Percentiles rank a stretch among this genome's conserved stretches.
These are phyloP conservation scores for Blera fallax DNA, from an alignment of 2,888 invertebrate species.

Conservation along the genomic window DNA sequence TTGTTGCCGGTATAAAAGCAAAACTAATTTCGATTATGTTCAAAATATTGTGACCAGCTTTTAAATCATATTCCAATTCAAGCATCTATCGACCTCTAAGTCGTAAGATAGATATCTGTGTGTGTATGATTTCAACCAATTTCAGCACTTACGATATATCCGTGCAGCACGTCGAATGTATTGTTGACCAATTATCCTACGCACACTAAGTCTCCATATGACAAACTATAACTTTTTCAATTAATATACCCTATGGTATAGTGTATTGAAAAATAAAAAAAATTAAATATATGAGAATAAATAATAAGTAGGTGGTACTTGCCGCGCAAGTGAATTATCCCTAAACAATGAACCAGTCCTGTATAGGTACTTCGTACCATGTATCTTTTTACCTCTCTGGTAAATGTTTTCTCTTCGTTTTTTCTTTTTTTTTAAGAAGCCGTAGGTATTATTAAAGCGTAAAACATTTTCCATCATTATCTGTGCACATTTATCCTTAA, in stretches of 20 bases:
- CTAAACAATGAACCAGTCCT: constrained; percentile 40
- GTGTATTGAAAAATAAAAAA: background rate
- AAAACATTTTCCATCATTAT: constrained; percentile 66
- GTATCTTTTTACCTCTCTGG: constrained; percentile 1
- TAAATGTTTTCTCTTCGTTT: constrained; percentile 4
- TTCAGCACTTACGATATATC: too few relatives aligned
- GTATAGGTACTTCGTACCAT: background rate
- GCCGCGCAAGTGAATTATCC: constrained; percentile 57
- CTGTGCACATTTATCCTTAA: constrained; percentile 62
- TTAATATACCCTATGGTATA: constrained; percentile 18
- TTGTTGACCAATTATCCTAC: constrained; percentile 6
- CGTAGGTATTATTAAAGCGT: constrained; percentile 62
- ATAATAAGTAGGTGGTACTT: constrained; percentile 51
- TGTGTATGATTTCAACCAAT: too few relatives aligned
- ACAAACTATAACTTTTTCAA: constrained; percentile 1
- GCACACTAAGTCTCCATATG: background rate
- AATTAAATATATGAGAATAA: constrained; percentile 37
- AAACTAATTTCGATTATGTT: too few relatives aligned
- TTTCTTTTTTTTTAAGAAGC: constrained; percentile 46
- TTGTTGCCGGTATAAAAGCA: too few relatives aligned
- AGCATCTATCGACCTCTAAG: too few relatives aligned
- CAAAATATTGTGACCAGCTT: too few relatives aligned
- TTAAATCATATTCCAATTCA: too few relatives aligned
- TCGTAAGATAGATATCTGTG: too few relatives aligned
- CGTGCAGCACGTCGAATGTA: too few relatives aligned